A percentile compares a stretch with the other conserved stretches of the same genome.
Evolutionary conservation across 1,140 invertebrate genomes (phyloP).

Genomic region (Doryteuthis pealeii): DNA sequence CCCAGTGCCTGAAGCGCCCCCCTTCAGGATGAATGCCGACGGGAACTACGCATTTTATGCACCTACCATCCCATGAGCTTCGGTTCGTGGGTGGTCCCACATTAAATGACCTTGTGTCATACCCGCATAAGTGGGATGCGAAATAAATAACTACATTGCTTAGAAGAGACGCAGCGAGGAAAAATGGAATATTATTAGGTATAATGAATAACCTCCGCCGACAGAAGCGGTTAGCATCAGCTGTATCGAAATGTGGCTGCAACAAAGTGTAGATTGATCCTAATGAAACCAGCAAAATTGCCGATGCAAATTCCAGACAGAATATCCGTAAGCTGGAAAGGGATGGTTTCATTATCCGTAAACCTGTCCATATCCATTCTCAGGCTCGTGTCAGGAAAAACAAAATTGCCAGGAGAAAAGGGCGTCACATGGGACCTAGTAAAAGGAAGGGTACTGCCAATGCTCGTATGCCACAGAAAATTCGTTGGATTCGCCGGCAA

Average conservation of each 20-base stretch:
- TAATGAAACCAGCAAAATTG: constrained; percentile 99
- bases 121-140: too few species aligned
- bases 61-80: too few species aligned
- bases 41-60: too few species aligned
- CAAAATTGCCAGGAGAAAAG: constrained; percentile 87
- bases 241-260: constrained; percentile 97
- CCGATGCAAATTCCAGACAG: constrained; percentile 98
- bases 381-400: constrained; percentile 95
- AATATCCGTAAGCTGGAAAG: constrained; percentile 98
- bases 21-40: too few species aligned
- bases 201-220: constrained; percentile 77
- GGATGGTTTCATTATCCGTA: constrained; percentile 99
- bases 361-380: constrained; percentile 97
- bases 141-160: too few species aligned
- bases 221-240: constrained; percentile 92
- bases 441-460: constrained; percentile 94
- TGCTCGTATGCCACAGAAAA: constrained; percentile 97
- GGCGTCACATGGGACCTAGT: too few species aligned
- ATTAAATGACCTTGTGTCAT: too few species aligned
- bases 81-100: too few species aligned
- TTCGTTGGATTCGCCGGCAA: constrained; percentile 98
- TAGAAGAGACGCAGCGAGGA: too few species aligned
- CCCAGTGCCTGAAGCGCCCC: too few species aligned
- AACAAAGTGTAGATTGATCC: constrained; percentile 99
- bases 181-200: too few species aligned